Base-by-base conservation (phyloP, 2,113 vertebrate genomes). In the Lota lota region DNA sequence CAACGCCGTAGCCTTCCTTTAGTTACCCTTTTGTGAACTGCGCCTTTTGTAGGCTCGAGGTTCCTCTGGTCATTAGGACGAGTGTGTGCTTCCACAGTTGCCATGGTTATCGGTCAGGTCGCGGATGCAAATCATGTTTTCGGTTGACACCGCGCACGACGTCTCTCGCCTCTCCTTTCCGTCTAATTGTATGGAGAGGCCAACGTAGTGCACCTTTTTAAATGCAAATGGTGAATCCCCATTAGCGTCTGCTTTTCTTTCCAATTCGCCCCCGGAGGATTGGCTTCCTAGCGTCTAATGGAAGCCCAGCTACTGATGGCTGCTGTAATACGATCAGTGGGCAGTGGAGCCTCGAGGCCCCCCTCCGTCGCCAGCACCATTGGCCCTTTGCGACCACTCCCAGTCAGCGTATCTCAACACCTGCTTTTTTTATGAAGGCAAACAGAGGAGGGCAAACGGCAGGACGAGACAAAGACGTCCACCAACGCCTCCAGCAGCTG, bases 291-390 rank as follows among this genome's bases (percentile, higher is more conserved):
- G 62, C 74, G 59, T 81, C 78, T 79, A 80, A 84, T 87, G 79
- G 82, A 86, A 87, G 76, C 72, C 40, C 76, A 87, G 73, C 77
- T 72, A 83, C 81, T 81, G 82, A 79, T 74, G 83, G 78, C 71
- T 77, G 77, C 69, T 86, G 89, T 87, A 85, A 92, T 86, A 69
- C 80, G 87, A 92, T 89, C 83, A 70, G 80, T 81, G 72, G 76
- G 75, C 75, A 82, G 78, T 84, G 73, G 83, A 85, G 87, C 81
- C 78, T 68, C 80, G 76, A 81, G 71, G 54, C 79, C 51, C 73
- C 51, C 73, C 77, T 65, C 69, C 51, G 40, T 18, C 33, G 58
- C 69, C 59, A 62, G 61, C 61, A 75, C 66, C 73, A 76, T 89
- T 33, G 58, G 67, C 79, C 61, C 71, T 74, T 78, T 75, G 68